These are phyloP conservation scores for Drosophila borealis DNA, from an alignment of 2,888 invertebrate genomes.

Conservation along the genomic window DNA sequence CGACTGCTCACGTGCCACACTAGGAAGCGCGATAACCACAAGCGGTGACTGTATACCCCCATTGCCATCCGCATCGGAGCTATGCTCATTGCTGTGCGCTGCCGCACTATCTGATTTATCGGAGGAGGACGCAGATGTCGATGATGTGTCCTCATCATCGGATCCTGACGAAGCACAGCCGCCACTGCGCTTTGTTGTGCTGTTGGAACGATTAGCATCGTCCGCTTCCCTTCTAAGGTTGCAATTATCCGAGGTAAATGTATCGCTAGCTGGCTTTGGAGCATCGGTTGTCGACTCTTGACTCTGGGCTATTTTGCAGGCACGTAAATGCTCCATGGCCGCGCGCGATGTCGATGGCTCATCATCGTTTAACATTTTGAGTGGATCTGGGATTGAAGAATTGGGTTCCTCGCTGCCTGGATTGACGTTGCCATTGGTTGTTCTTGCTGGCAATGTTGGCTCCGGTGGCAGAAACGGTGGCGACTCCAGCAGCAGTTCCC, in stretches of 20 bases:
- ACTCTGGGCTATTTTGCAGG: slow-evolving; percentile 46
- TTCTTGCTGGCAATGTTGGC: slow-evolving; percentile 21
- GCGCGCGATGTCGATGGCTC: slow-evolving; percentile 69
- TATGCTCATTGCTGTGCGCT: slow-evolving; percentile 33
- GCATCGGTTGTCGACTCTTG: slow-evolving; percentile 26
- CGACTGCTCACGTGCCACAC: slow-evolving; percentile 28
- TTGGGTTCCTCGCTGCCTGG: slow-evolving; percentile 32
- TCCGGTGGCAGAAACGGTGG: slow-evolving; percentile 47
- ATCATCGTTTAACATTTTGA: slow-evolving; percentile 57
- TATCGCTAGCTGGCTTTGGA: slow-evolving; percentile 17
- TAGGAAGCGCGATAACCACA: slow-evolving; percentile 58
- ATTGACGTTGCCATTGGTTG: slow-evolving; percentile 41
- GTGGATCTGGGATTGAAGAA: slow-evolving; percentile 23
- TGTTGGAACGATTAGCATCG: slow-evolving; percentile 4
- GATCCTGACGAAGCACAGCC: slow-evolving; percentile 47
- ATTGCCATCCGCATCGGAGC: slow-evolving; percentile 28
- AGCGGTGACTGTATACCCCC: slow-evolving; percentile 41
- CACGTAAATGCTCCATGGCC: slow-evolving; percentile 63
- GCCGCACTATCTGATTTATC: slow-evolving; percentile 53
- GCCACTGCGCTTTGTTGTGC: slow-evolving; percentile 6
- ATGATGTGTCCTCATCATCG: slow-evolving; percentile 63
- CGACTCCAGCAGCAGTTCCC: slow-evolving; percentile 86
- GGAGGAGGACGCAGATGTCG: slow-evolving; percentile 59
- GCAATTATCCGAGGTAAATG: slow-evolving; percentile 43
- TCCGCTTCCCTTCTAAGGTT: slow-evolving; percentile 37